phyloP scores from a whole-genome alignment of 2,113 vertebrate genomes.

The Pelecanus crispus region DNA sequence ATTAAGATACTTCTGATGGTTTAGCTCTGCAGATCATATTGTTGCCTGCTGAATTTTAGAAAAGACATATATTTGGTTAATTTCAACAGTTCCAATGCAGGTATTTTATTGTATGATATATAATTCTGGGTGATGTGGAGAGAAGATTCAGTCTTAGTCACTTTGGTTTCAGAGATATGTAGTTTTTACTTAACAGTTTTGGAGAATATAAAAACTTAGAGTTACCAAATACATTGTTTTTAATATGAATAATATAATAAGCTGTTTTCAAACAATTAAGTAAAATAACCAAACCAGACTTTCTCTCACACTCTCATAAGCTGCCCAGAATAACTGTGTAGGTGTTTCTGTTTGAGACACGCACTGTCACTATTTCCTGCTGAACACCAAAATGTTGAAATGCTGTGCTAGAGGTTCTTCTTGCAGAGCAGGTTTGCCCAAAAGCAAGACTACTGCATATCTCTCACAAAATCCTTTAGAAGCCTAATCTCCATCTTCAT shows the following conservation, averaged over 20 bases:
- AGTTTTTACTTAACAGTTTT: background rate
- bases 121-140: background rate
- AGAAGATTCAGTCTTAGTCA: background rate
- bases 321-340: background rate
- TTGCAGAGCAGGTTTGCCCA: background rate
- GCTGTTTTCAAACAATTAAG: background rate
- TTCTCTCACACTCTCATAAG: background rate
- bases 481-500: background rate
- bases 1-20: background rate
- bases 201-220: background rate
- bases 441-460: background rate
- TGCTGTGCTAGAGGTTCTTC: background rate
- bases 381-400: background rate
- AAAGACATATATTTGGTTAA: background rate
- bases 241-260: too few relatives aligned
- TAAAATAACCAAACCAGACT: background rate
- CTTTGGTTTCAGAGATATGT: background rate
- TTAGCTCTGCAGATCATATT: background rate
- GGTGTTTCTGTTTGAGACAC: background rate
- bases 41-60: background rate
- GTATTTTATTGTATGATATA: background rate
- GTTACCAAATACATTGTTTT: background rate
- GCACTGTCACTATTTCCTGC: background rate
- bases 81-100: background rate
- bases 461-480: background rate